Percentiles rank a stretch among this genome's conserved stretches.
Evolutionary conservation across 2,113 vertebrate genomes (phyloP).

Genomic region (Microcebus jonahi): DNA sequence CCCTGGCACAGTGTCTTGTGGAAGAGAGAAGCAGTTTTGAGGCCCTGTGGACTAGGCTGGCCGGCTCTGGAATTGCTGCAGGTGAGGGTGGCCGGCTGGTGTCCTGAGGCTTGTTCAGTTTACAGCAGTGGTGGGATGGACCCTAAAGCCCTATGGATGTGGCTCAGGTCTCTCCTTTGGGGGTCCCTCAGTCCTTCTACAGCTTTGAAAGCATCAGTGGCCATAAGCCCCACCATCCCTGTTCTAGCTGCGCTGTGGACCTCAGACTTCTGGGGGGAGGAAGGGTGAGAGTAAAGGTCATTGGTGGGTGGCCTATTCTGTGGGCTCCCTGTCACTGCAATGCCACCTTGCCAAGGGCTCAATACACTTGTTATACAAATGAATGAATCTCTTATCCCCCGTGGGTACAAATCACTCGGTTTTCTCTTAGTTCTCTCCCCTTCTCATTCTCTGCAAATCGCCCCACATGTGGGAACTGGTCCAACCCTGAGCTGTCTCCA

Average conservation of each 20-base stretch:
- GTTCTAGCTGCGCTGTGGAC: background rate
- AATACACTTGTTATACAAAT: background rate
- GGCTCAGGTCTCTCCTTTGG: background rate
- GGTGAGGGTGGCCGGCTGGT: background rate
- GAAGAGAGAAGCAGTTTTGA: background rate
- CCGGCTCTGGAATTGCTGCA: background rate
- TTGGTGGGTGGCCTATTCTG: background rate
- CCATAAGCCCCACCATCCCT: background rate
- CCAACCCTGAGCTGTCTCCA: background rate
- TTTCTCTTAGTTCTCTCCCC: background rate
- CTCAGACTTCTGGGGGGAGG: background rate
- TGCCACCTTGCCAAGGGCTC: too few relatives aligned
- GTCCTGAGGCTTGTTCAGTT: background rate
- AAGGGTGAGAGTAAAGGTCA: background rate
- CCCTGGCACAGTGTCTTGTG: background rate
- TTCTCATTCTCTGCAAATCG: background rate
- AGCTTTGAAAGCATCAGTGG: background rate
- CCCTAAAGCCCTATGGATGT: background rate
- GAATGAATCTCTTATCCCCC: background rate
- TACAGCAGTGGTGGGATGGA: background rate
- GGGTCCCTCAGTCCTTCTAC: background rate
- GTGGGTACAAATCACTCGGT: accelerated
- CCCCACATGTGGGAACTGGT: background rate
- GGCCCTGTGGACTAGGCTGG: background rate
- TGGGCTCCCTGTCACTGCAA: too few relatives aligned